phyloP scores from a whole-genome alignment of 2,797 vertebrate species.

The Garrulus glandarius region DNA sequence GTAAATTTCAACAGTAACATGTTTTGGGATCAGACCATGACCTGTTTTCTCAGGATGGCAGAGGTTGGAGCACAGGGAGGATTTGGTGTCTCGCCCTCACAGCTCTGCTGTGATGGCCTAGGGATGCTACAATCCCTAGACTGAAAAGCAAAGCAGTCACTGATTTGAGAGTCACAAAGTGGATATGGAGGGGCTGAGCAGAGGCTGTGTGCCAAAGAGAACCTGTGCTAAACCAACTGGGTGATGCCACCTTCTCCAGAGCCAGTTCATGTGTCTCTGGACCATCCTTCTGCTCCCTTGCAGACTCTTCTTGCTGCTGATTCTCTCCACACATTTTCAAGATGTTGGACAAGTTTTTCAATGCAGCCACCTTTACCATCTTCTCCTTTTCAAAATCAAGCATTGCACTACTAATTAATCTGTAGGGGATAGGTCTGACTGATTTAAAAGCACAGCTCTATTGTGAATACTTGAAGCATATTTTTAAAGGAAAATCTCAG shows the following conservation, averaged over 20 bases:
- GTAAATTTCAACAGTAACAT: background rate
- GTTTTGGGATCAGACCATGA: background rate
- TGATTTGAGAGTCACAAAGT: background rate
- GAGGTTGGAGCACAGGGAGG: background rate
- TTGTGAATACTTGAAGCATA: background rate
- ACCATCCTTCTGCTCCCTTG: background rate
- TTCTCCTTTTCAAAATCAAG: conserved; percentile 36
- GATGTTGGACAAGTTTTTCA: conserved; percentile 15
- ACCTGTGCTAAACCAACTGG: background rate
- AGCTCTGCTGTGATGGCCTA: background rate
- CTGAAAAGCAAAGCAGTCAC: background rate
- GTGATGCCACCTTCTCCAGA: background rate
- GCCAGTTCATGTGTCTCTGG: fast-evolving
- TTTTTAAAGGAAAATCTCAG: conserved; percentile 40
- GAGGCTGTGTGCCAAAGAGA: background rate
- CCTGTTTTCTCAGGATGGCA: background rate
- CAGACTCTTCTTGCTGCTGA: background rate
- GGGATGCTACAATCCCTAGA: background rate
- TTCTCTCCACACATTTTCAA: background rate
- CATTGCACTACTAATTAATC: conserved; percentile 57
- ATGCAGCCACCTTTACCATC: conserved; percentile 5
- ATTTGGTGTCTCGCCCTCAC: background rate
- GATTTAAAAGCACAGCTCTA: conserved; percentile 43
- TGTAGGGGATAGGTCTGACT: conserved; percentile 46
- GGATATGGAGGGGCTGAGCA: background rate